Percentiles rank a stretch among this genome's conserved stretches.
Conservation (phyloP, 2,888 invertebrate species). For the Drosophila mayaguana region DNA sequence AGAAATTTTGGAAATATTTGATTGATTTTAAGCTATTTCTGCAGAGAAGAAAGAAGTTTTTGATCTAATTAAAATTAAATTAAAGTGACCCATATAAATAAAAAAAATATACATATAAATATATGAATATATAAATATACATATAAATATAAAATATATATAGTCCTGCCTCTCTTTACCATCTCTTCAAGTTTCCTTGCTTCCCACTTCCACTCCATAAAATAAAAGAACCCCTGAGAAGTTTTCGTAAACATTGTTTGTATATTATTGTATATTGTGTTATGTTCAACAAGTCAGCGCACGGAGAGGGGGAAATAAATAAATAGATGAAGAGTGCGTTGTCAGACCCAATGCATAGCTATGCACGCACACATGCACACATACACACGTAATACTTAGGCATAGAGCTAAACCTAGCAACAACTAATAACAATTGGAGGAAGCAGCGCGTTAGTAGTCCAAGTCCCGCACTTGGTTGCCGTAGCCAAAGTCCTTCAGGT, state of each 20-base stretch:
- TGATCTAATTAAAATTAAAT: too few species aligned
- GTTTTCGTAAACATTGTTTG: neutral
- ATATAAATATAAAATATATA: too few species aligned
- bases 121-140: too few species aligned
- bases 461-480: constrained; percentile 64
- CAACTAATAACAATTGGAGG: constrained; percentile 43
- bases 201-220: neutral
- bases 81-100: too few species aligned
- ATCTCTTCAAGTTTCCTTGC: neutral
- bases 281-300: constrained; percentile 18
- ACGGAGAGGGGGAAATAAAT: constrained; percentile 11
- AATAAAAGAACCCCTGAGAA: rapidly evolving
- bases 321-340: constrained; percentile 16
- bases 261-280: constrained; percentile 5
- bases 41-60: too few species aligned
- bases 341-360: neutral
- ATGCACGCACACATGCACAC: neutral
- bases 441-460: constrained; percentile 48
- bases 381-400: constrained; percentile 5
- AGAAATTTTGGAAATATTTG: too few species aligned
- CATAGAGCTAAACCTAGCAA: constrained; percentile 43
- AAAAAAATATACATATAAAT: too few species aligned
- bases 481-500: constrained; percentile 72
- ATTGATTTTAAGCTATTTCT: too few species aligned
- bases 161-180: neutral